Conservation (phyloP, 1,140 invertebrate species). For the Metopolophium dirhodum region DNA sequence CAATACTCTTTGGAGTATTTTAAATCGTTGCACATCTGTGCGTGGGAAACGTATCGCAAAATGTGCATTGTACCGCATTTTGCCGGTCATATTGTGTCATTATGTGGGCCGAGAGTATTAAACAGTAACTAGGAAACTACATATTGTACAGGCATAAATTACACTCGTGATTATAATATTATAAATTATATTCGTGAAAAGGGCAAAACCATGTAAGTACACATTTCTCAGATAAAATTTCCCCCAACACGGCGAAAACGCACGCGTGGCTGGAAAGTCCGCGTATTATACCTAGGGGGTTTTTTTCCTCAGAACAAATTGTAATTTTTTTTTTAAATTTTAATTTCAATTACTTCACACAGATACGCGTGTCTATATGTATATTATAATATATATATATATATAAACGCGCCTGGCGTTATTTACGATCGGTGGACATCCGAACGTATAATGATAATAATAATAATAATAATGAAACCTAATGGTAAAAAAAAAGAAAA, state of each 20-base stretch:
- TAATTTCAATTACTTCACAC: neutral
- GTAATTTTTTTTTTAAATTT: constrained; percentile 29
- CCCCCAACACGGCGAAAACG: neutral
- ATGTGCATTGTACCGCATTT: neutral
- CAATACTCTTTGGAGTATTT: neutral
- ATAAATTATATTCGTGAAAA: neutral
- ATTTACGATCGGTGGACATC: constrained; percentile 42
- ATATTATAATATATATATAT: neutral
- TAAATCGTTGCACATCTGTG: too few relatives aligned
- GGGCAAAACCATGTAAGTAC: neutral
- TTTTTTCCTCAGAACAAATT: neutral
- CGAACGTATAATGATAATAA: neutral
- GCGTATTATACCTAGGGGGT: neutral
- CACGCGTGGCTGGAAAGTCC: neutral
- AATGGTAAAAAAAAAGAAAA: constrained; percentile 25
- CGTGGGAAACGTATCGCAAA: neutral
- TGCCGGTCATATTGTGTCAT: neutral
- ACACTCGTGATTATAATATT: neutral
- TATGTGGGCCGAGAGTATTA: neutral
- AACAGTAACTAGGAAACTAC: neutral
- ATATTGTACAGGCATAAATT: neutral
- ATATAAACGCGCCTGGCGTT: neutral
- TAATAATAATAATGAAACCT: constrained; percentile 32
- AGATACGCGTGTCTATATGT: neutral
- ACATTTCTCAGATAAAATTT: neutral